Evolutionary conservation across 2,113 vertebrate species (phyloP).

Genomic region (Gallinago undulata): DNA sequence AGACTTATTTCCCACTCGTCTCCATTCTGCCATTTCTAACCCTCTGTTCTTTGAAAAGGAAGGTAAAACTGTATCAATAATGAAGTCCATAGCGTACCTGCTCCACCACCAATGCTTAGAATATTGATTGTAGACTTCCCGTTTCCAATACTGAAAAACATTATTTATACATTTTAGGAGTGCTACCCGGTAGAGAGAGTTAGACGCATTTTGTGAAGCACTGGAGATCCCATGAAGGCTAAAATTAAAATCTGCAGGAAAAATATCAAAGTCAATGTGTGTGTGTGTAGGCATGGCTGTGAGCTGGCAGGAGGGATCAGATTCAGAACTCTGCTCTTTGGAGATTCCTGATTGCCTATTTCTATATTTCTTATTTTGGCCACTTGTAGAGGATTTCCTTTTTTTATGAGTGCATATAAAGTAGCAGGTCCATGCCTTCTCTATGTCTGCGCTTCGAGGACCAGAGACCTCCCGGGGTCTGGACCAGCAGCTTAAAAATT

Average conservation of each 20-base stretch:
- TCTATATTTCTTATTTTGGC: neutral
- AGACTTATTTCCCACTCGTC: neutral
- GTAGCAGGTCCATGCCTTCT: fast-evolving
- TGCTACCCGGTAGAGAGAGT: neutral
- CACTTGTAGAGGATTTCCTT: neutral
- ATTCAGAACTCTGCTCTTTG: neutral
- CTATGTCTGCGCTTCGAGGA: neutral
- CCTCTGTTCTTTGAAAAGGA: neutral
- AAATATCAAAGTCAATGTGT: neutral
- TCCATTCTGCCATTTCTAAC: neutral
- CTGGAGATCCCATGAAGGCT: neutral
- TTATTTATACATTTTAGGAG: conserved; percentile 1
- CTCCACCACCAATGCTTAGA: conserved; percentile 84
- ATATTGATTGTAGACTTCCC: conserved; percentile 80
- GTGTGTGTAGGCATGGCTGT: fast-evolving
- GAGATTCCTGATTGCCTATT: neutral
- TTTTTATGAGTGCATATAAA: neutral
- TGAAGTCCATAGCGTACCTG: conserved; percentile 75
- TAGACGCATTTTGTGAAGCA: neutral
- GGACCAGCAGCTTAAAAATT: neutral
- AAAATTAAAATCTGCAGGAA: neutral
- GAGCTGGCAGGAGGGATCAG: neutral
- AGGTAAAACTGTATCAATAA: neutral
- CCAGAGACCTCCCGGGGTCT: neutral
- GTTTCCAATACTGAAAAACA: conserved; percentile 76